Evolutionary conservation across 2,113 vertebrate genomes (phyloP).

Genomic region (Dermatemys mawii): DNA sequence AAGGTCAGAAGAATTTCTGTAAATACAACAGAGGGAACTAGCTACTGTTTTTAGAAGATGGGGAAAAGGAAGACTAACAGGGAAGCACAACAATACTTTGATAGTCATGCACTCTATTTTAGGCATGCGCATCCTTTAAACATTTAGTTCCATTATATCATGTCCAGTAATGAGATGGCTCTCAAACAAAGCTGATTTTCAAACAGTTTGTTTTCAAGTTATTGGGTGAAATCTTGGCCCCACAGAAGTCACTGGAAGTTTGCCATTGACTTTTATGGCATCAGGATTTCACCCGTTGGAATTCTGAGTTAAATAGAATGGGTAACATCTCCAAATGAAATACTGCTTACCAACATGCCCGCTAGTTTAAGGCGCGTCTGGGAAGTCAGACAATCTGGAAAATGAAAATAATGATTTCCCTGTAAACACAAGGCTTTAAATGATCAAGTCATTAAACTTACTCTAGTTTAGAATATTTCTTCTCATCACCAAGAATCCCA

Average conservation of each 20-base stretch:
- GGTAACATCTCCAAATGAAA: constrained; percentile 38
- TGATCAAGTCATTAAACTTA: not conserved
- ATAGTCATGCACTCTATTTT: not conserved
- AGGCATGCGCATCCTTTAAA: not conserved
- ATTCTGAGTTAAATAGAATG: constrained; percentile 1
- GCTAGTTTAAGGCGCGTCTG: constrained; percentile 91
- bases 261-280: not conserved
- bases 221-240: not conserved
- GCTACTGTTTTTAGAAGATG: not conserved
- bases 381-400: constrained; percentile 90
- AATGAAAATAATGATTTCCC: constrained; percentile 23
- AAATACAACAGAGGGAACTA: not conserved
- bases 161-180: not conserved
- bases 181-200: not conserved
- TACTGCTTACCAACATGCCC: constrained; percentile 93
- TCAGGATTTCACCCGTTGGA: not conserved
- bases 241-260: not conserved
- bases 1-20: constrained; percentile 1
- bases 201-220: not conserved
- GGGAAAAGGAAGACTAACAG: not conserved
- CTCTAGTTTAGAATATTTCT: not conserved
- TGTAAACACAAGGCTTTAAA: constrained; percentile 9
- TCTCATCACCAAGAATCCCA: not conserved
- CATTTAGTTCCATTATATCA: not conserved
- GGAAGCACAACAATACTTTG: not conserved